Conservation (phyloP, 2,113 vertebrate genomes). For the Sturnira hondurensis region DNA sequence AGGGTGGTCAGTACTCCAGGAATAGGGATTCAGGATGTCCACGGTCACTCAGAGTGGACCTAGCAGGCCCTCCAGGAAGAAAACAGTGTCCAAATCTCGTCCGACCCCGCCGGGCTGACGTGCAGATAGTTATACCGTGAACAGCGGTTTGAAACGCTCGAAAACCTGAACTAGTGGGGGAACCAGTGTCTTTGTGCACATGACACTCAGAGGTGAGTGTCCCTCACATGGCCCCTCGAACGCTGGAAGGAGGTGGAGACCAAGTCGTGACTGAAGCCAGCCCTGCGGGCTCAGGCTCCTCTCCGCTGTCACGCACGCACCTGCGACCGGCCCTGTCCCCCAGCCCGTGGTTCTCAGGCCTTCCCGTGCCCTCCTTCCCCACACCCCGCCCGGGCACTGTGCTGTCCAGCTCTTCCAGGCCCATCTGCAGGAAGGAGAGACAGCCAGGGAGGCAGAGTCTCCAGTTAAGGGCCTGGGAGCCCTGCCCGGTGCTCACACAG, state of each 20-base stretch:
- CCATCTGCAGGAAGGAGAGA: too few relatives aligned
- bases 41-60: neutral
- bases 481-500: rapidly evolving
- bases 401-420: neutral
- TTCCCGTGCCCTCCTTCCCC: neutral
- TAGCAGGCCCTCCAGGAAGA: too few relatives aligned
- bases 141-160: neutral
- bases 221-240: too few relatives aligned
- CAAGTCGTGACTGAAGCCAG: too few relatives aligned
- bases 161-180: neutral
- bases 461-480: neutral
- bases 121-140: neutral
- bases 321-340: too few relatives aligned
- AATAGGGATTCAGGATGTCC: too few relatives aligned
- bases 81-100: neutral
- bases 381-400: neutral
- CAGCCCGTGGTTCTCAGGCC: rapidly evolving
- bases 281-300: too few relatives aligned
- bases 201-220: neutral
- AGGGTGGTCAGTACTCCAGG: neutral
- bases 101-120: neutral
- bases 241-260: too few relatives aligned
- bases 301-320: too few relatives aligned
- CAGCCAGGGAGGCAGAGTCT: neutral
- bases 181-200: neutral